Conservation (phyloP, 2,888 invertebrate species). For the Himalopsyche kuldschensis region DNA sequence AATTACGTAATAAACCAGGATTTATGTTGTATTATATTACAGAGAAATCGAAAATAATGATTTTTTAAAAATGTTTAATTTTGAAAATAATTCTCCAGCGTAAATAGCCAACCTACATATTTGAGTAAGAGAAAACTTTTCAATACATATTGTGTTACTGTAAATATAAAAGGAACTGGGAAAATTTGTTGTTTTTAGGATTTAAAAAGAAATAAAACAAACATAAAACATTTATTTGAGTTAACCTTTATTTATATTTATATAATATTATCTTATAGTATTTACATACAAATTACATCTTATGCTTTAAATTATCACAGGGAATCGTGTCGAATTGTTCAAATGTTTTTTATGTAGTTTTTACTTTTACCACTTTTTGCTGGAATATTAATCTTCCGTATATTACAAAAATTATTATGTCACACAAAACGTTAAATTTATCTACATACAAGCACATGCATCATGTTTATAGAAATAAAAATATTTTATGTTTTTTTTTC, state of each 20-base stretch:
- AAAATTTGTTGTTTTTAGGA: background rate
- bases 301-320: slow-evolving; percentile 38
- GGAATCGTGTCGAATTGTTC: slow-evolving; percentile 35
- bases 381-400: background rate
- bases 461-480: background rate
- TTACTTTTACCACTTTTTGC: background rate
- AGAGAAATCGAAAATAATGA: too few relatives aligned
- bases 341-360: background rate
- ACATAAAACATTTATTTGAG: background rate
- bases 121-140: too few relatives aligned
- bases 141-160: background rate
- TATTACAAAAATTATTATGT: background rate
- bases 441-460: background rate
- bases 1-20: too few relatives aligned
- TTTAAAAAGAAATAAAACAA: background rate
- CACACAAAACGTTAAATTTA: background rate
- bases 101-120: too few relatives aligned
- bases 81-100: too few relatives aligned
- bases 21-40: too few relatives aligned
- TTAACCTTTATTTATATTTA: background rate
- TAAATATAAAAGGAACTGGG: background rate
- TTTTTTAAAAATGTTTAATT: too few relatives aligned
- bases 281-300: slow-evolving; percentile 37
- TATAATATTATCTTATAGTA: slow-evolving; percentile 22
- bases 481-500: background rate